Base-by-base conservation (phyloP, 2,797 vertebrate species). In the Pseudocheirus occidentalis region DNA sequence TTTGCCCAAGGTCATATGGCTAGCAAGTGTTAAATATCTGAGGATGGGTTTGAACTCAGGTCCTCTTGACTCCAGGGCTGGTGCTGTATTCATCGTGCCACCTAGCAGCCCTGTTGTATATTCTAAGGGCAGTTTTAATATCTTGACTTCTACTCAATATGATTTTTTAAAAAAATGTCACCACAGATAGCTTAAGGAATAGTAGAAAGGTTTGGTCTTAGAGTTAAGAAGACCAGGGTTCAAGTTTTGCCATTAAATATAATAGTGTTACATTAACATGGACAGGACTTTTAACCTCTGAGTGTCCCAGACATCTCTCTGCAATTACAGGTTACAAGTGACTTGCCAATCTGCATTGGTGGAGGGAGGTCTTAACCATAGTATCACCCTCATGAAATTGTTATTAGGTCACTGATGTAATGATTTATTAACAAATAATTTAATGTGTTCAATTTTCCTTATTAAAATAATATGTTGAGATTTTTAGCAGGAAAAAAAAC, bases 401-500 rank as follows among this genome's bases (percentile, higher is more conserved):
- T 55, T 90, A 89, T 91, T 58, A 66, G 91, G 40, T 94, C 54
- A 81, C 0, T 18, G 55, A 13, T 59, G 16, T 94, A 34, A 90
- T 55, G 59, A 31, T 46, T 58, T 94, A 66, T 95, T 95, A 52
- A 81, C 54, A 55, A 54, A 50, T 91, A 94, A 92, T 92, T 89
- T 96, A 11, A 94, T 90, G 89, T 50, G 27, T 29, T 52, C 56
- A 53, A 3, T 90, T 92, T 92, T 90, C 46, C 91, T 93, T 66
- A 62, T 91, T 91, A 94, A 73, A 90, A 59, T 92, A 13, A 40
- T 73, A 53, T 93, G 93, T 89, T n/a, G 90, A 50, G 46, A 81
- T 66, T 91, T 18, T 55, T 95, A 29, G 31, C 62, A 92, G 93
- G 10, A 91, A 91, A 96, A 93, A 73, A 90, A 93, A 90, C 90